Percentiles rank a stretch among this genome's conserved stretches.
Conservation (phyloP, 2,888 invertebrate species). For the Idaea straminata region DNA sequence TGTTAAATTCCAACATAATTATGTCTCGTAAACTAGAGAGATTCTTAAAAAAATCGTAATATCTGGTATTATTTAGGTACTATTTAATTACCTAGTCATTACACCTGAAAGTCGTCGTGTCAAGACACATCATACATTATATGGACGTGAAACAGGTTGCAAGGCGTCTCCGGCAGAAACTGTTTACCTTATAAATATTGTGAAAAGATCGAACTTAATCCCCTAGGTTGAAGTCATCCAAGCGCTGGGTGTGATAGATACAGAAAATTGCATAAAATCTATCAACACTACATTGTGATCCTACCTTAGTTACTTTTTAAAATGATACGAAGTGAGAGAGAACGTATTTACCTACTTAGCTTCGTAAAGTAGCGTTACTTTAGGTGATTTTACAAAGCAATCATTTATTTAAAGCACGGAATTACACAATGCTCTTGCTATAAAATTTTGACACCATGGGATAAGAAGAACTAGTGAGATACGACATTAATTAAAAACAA, state of each 20-base stretch:
- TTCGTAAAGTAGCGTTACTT: not conserved
- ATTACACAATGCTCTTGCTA: not conserved
- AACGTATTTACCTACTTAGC: not conserved
- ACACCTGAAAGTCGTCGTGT: not conserved
- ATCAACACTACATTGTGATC: constrained; percentile 71
- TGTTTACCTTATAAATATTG: constrained; percentile 74
- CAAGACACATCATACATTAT: not conserved
- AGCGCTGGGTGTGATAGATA: constrained; percentile 76
- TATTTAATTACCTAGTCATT: not conserved
- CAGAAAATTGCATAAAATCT: constrained; percentile 80
- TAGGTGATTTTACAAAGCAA: not conserved
- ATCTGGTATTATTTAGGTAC: no score
- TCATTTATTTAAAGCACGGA: not conserved
- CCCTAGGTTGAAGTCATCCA: constrained; percentile 62
- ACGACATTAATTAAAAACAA: not conserved
- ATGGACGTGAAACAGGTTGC: not conserved
- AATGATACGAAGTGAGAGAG: constrained; percentile 28
- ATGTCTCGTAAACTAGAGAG: no score
- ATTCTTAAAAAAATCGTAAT: no score
- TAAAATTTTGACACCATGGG: no score
- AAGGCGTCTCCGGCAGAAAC: constrained; percentile 39
- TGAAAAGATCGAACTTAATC: constrained; percentile 78
- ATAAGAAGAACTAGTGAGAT: no score
- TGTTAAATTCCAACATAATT: no score
- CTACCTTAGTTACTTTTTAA: constrained; percentile 40